Conservation (phyloP, 2,888 invertebrate species). For the Eristalis tenax region DNA sequence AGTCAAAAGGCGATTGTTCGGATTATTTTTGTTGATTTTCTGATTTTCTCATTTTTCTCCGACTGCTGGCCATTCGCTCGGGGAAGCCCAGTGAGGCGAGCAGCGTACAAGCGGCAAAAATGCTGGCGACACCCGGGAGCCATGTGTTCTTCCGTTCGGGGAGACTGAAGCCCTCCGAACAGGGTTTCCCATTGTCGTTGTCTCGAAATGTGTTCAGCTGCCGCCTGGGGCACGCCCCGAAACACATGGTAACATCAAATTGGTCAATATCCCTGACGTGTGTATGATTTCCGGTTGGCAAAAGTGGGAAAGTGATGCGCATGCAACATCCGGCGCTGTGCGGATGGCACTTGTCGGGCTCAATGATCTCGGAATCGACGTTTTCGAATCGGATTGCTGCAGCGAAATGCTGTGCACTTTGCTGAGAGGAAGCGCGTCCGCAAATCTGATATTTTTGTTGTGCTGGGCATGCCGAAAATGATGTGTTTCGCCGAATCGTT, state of each 20-base stretch:
- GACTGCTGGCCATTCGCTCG: slow-evolving; percentile 9
- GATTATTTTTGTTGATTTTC: slow-evolving; percentile 4
- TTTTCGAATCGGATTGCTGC: not conserved
- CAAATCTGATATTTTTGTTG: not conserved
- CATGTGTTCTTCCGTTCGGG: slow-evolving; percentile 56
- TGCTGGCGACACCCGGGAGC: slow-evolving; percentile 68
- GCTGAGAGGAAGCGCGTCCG: not conserved
- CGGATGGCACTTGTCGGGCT: not conserved
- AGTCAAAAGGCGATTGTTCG: slow-evolving; percentile 24
- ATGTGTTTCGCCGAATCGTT: not conserved
- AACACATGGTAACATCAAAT: not conserved
- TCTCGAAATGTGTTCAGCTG: no score
- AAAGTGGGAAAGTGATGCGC: not conserved
- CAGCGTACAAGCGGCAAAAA: slow-evolving; percentile 34
- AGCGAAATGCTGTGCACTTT: not conserved
- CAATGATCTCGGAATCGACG: not conserved
- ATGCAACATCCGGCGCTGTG: slow-evolving; percentile 2
- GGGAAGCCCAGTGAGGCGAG: slow-evolving; percentile 48
- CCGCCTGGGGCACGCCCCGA: not conserved
- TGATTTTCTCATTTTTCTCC: slow-evolving; percentile 16
- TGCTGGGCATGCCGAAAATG: not conserved
- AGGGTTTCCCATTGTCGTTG: not conserved
- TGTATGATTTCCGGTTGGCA: not conserved
- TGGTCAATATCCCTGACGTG: slow-evolving; percentile 1
- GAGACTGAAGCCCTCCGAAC: not conserved